Evolutionary conservation across 2,888 invertebrate genomes (phyloP).

Genomic region (Andrena dorsata): DNA sequence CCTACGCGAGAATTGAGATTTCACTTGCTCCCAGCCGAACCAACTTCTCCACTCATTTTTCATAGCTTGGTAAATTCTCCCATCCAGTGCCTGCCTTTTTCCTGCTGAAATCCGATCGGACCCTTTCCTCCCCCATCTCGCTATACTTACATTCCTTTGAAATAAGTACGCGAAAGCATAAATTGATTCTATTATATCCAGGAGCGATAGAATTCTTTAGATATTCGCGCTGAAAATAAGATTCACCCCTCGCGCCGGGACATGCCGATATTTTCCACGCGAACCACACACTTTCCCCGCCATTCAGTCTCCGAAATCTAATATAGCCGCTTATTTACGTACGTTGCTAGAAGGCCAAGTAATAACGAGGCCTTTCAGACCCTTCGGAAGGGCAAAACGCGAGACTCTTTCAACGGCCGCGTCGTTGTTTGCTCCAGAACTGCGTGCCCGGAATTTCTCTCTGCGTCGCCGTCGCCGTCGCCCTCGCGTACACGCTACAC

Average conservation of each 20-base stretch:
- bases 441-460: conserved; percentile 70
- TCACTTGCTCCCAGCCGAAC: conserved; percentile 9
- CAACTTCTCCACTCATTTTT: conserved; percentile 17
- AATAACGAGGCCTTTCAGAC: conserved; percentile 70
- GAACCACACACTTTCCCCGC: neutral
- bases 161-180: too few relatives aligned
- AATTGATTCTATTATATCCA: neutral
- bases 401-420: conserved; percentile 36
- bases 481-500: neutral
- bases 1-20: conserved; percentile 44
- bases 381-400: conserved; percentile 46
- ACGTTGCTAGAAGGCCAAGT: conserved; percentile 55
- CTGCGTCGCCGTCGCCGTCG: neutral
- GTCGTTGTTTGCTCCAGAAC: conserved; percentile 69
- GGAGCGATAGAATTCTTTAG: neutral
- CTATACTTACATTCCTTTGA: neutral
- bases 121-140: neutral
- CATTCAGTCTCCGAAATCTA: conserved; percentile 45
- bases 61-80: conserved; percentile 11
- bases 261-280: conserved; percentile 19
- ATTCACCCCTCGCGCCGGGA: conserved; percentile 11
- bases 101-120: neutral
- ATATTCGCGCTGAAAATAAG: conserved; percentile 27
- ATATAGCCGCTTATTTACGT: conserved; percentile 59
- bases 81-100: conserved; percentile 2